Evolutionary conservation across 2,113 vertebrate species (phyloP), one percentile per base, ranked within the genome.

Genomic region (Sprattus sprattus): DNA sequence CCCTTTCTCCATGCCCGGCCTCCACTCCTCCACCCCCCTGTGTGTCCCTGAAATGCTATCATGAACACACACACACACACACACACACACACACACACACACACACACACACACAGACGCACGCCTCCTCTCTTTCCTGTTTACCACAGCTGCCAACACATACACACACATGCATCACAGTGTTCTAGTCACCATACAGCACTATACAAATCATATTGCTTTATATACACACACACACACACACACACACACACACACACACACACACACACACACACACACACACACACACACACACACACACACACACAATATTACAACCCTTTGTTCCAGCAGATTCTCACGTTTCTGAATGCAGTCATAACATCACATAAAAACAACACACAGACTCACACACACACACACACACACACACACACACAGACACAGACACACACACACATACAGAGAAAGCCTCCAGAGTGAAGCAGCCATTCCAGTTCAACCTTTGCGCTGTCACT

Each of bases 351-450:
- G 11, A 18, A 8, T 64, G 28, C 87, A 78, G 81, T 45, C 78
- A 60, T 20, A 64, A 64, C 9, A 9, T 47, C 16, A 3, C 57
- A 64, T 81, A 10, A 85, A 75, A 45, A 83, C 81, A 83, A 81
- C 87, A 75, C 52, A 83, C 81, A 83, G 18, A 45, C n/a, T 44
- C 54, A 22, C 20, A 64, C 22, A 4, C 57, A 64, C 83, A 15
- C 50, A 9, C 85, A 57, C 84, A 84, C 82, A 81, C 87, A 78
- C 54, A 84, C 82, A 83, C 44, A 46, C n/a, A 52, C 75, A 64
- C 44, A 81, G 32, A 39, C 50, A 83, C 18, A 25, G 45, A 49
- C 54, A 45, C 11, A 82, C 83, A 52, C n/a, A 47, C 39, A 85
- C 25, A 45, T 45, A 80, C 64, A 84, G 28, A 85, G 80, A 57